Evolutionary conservation across 2,888 invertebrate species (phyloP).

Genomic region (Diplolepis rosae): DNA sequence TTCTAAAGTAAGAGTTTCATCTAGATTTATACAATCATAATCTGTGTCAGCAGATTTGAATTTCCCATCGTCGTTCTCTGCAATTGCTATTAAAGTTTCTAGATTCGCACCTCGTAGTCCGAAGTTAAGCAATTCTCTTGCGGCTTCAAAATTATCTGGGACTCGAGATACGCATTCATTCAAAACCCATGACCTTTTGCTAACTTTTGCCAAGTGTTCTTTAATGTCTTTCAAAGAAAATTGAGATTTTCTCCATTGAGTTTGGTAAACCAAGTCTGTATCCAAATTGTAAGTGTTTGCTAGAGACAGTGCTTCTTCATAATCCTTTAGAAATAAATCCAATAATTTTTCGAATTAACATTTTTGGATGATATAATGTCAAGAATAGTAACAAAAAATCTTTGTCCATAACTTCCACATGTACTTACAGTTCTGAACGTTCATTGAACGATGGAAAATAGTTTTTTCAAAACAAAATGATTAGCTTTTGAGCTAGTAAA

Average conservation of each 20-base stretch:
- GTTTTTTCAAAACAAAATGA: too few relatives aligned
- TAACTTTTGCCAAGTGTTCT: constrained; percentile 85
- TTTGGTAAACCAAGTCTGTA: constrained; percentile 86
- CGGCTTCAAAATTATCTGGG: constrained; percentile 83
- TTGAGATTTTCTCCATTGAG: constrained; percentile 84
- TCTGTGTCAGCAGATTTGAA: constrained; percentile 57
- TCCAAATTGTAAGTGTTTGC: constrained; percentile 83
- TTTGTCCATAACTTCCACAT: constrained; percentile 15
- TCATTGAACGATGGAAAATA: too few relatives aligned
- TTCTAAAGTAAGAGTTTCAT: constrained; percentile 51
- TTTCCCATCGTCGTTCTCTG: constrained; percentile 66
- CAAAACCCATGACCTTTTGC: constrained; percentile 86
- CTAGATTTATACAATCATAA: constrained; percentile 52
- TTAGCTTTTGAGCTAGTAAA: too few relatives aligned
- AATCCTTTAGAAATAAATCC: constrained; percentile 74
- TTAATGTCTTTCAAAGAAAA: constrained; percentile 84
- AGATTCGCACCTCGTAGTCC: constrained; percentile 82
- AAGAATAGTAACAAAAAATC: constrained; percentile 35
- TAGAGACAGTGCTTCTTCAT: constrained; percentile 82
- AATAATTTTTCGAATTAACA: not conserved
- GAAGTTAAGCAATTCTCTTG: constrained; percentile 82
- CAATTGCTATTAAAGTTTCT: constrained; percentile 77
- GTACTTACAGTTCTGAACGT: too few relatives aligned
- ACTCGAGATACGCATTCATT: constrained; percentile 86
- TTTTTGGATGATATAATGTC: not conserved